Evolutionary conservation across 2,888 invertebrate species (phyloP).

Genomic region (Zeuzera pyrina): DNA sequence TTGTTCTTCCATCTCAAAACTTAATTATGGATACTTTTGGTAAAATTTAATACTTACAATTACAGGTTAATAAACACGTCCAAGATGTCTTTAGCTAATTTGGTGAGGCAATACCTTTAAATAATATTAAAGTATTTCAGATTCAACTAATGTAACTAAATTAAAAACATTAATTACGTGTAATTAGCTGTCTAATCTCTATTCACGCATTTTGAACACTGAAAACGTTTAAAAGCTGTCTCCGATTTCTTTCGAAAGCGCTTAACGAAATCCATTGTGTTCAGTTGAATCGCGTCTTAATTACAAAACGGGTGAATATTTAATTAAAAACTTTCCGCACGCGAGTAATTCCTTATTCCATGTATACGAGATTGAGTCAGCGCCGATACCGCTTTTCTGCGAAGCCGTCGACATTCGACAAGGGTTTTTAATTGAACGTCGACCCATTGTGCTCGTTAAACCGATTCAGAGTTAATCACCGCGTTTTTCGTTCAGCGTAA

Average conservation of each 20-base stretch:
- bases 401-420: conserved; percentile 63
- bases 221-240: conserved; percentile 34
- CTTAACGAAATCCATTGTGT: conserved; percentile 49
- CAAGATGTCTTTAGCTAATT: no score
- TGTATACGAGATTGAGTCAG: conserved; percentile 67
- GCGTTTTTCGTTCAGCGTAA: conserved; percentile 65
- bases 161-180: conserved; percentile 22
- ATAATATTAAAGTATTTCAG: no score
- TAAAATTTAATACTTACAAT: neutral
- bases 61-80: no score
- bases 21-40: neutral
- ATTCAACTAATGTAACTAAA: no score
- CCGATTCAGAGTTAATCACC: conserved; percentile 68
- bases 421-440: conserved; percentile 69
- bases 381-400: conserved; percentile 57
- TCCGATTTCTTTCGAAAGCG: conserved; percentile 48
- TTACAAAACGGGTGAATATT: conserved; percentile 69
- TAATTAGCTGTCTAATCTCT: conserved; percentile 19
- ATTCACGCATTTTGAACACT: conserved; percentile 18
- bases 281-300: conserved; percentile 64
- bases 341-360: conserved; percentile 69
- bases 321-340: conserved; percentile 70
- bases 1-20: no score
- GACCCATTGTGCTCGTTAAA: conserved; percentile 69
- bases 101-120: no score